A percentile compares a stretch with the other conserved stretches of the same genome.
Evolutionary conservation across 1,140 invertebrate genomes (phyloP).

Genomic region (Watersipora subatra): DNA sequence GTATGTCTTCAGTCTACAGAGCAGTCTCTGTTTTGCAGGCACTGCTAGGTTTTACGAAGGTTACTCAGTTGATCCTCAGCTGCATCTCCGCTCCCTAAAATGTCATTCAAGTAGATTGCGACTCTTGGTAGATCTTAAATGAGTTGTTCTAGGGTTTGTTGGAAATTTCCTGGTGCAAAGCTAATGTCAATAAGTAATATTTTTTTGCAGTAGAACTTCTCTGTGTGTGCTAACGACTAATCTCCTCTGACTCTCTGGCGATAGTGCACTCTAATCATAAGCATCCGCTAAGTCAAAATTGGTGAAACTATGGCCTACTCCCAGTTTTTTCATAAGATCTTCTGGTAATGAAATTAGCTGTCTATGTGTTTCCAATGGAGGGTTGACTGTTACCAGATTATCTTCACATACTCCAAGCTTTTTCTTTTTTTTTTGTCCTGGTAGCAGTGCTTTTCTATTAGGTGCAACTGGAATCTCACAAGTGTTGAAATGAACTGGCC

Average conservation of each 20-base stretch:
- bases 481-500: too few relatives aligned
- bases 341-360: constrained; percentile 3
- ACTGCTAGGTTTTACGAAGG: background rate
- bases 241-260: background rate
- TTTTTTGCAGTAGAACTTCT: constrained; percentile 6
- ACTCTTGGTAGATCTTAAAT: constrained; percentile 4
- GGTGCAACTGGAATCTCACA: too few relatives aligned
- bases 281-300: background rate
- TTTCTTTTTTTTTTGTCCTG: background rate
- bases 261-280: background rate
- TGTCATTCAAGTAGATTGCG: constrained; percentile 6
- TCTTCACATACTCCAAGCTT: background rate
- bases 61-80: constrained; percentile 3
- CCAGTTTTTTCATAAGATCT: background rate
- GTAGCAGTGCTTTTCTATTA: too few relatives aligned
- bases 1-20: background rate
- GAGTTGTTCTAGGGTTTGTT: constrained; percentile 1
- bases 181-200: constrained; percentile 3
- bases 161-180: constrained; percentile 8
- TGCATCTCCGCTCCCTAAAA: background rate
- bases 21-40: background rate
- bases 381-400: background rate
- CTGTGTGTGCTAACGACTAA: background rate
- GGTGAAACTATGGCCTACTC: constrained; percentile 1
- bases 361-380: background rate